phyloP scores from a whole-genome alignment of 2,113 vertebrate species.

The Tylochromis polylepis region DNA sequence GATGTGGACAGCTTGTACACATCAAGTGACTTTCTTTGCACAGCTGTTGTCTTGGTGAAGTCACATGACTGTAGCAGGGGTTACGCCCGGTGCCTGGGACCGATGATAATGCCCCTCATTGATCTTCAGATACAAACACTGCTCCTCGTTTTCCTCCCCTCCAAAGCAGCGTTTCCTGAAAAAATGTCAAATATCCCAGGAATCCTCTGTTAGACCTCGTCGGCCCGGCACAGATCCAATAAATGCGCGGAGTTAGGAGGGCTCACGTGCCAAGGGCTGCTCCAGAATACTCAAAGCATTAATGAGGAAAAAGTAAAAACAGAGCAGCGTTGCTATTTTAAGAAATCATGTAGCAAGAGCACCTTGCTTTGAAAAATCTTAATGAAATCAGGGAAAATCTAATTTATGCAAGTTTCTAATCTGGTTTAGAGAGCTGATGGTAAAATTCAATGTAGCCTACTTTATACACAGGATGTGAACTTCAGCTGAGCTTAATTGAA shows the following conservation, averaged over 20 bases:
- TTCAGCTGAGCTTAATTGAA: neutral
- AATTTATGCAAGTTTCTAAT: neutral
- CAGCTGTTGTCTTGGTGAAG: conserved; percentile 2
- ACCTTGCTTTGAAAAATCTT: neutral
- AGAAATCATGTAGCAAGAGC: neutral
- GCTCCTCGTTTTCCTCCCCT: conserved; percentile 18
- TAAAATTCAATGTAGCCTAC: neutral
- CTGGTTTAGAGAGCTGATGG: neutral
- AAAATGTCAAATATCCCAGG: conserved; percentile 65
- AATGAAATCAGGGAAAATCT: neutral
- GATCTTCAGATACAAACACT: conserved; percentile 36
- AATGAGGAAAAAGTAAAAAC: neutral
- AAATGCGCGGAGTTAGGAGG: neutral
- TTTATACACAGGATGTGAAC: neutral
- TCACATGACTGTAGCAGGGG: conserved; percentile 42
- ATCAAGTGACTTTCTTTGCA: conserved; percentile 17
- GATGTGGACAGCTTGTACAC: neutral
- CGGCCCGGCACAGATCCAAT: neutral
- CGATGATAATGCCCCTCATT: conserved; percentile 68
- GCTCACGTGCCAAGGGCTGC: neutral
- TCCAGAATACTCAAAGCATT: neutral
- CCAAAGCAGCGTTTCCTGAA: conserved; percentile 39
- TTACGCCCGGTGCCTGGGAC: conserved; percentile 58
- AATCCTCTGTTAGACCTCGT: conserved; percentile 44
- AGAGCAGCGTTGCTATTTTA: conserved; percentile 1